phyloP scores from a whole-genome alignment of 2,113 vertebrate species.

The Potamarius usumacintae region DNA sequence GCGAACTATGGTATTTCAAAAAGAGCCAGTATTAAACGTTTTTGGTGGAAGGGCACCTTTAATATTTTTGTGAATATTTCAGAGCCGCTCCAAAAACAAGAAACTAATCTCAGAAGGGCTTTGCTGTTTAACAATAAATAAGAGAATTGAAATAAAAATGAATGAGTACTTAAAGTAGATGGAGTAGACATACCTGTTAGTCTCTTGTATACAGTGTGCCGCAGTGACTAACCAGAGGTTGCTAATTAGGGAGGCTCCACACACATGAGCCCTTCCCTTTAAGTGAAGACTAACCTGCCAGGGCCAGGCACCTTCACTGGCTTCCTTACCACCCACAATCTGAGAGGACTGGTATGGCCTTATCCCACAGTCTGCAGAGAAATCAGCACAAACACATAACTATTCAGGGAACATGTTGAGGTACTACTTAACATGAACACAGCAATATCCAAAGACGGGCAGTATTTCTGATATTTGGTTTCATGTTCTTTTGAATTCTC shows the following conservation, averaged over 20 bases:
- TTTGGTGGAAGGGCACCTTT: too few relatives aligned
- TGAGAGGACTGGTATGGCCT: conserved; percentile 75
- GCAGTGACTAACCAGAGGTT: conserved; percentile 85
- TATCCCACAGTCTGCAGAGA: conserved; percentile 81
- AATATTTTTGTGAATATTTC: not conserved
- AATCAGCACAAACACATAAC: not conserved
- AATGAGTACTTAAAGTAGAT: not conserved
- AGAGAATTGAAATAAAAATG: not conserved
- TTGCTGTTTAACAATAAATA: not conserved
- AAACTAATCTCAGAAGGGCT: not conserved
- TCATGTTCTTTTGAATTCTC: not conserved
- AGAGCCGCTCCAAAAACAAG: not conserved
- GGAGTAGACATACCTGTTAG: conserved; percentile 67
- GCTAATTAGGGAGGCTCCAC: conserved; percentile 85
- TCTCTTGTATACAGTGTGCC: conserved; percentile 85
- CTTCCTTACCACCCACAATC: conserved; percentile 84
- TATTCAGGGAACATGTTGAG: not conserved
- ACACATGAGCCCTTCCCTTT: conserved; percentile 75
- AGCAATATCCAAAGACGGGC: not conserved
- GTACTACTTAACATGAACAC: not conserved
- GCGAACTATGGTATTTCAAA: too few relatives aligned
- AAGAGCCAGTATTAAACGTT: too few relatives aligned
- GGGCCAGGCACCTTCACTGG: conserved; percentile 82
- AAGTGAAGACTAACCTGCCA: conserved; percentile 95
- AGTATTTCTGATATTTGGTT: not conserved